A percentile compares a stretch with the other conserved stretches of the same genome.
phyloP scores from a whole-genome alignment of 2,797 vertebrate species.

The Sebastes alutus region DNA sequence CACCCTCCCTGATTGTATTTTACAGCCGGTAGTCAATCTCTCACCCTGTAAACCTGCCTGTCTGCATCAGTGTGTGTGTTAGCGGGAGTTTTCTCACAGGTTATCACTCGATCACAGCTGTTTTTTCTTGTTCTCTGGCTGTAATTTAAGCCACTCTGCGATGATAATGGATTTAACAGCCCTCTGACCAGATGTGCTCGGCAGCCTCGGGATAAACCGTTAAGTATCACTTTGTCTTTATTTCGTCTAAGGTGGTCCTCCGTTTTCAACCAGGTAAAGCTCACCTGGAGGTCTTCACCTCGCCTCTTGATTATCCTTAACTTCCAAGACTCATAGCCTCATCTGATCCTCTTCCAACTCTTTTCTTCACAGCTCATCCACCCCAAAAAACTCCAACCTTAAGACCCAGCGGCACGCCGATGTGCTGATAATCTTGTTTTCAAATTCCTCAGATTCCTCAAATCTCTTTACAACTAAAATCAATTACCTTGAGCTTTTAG shows the following conservation, averaged over 20 bases:
- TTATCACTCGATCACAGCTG: conserved; percentile 73
- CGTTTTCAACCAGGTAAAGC: conserved; percentile 41
- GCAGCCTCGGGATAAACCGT: conserved; percentile 47
- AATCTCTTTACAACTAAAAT: background rate
- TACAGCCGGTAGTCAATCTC: conserved; percentile 73
- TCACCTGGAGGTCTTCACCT: conserved; percentile 42
- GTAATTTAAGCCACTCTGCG: conserved; percentile 67
- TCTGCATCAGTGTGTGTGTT: conserved; percentile 36
- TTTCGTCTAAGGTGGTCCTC: conserved; percentile 60
- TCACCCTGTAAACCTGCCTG: conserved; percentile 73
- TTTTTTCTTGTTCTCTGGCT: conserved; percentile 57
- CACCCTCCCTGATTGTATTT: conserved; percentile 63
- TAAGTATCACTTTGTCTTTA: conserved; percentile 54
- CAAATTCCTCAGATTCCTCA: background rate
- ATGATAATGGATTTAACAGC: conserved; percentile 74
- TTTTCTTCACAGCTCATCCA: background rate
- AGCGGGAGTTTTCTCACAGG: conserved; percentile 68
- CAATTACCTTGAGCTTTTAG: background rate
- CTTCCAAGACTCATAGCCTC: background rate
- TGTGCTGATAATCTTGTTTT: conserved; percentile 10
- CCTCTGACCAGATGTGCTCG: conserved; percentile 70
- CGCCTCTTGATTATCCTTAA: conserved; percentile 5
- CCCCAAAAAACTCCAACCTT: background rate
- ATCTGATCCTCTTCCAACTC: background rate
- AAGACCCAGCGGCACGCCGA: background rate